Percentiles rank a stretch among this genome's conserved stretches.
These are phyloP conservation scores for Zoroaster sp. DNA, from an alignment of 53 echinoderm and acorn worm species.

Conservation along the genomic window DNA sequence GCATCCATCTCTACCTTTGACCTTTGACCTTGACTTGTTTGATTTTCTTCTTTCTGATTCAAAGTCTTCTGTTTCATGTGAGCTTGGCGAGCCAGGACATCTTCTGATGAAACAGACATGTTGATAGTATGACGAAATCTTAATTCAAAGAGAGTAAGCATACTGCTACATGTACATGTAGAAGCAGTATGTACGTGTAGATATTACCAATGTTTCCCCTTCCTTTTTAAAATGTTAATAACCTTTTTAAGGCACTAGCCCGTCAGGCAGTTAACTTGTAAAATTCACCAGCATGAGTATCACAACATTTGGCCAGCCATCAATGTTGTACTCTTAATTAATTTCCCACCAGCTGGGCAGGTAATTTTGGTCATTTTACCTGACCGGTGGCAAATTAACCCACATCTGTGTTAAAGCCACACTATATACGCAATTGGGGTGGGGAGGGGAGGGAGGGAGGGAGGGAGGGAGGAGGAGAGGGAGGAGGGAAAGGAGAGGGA, in stretches of 20 bases:
- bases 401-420: too few species aligned
- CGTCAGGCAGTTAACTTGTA: too few species aligned
- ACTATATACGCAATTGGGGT: too few species aligned
- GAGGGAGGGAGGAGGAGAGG: too few species aligned
- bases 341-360: too few species aligned
- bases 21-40: not conserved
- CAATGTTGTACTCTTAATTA: too few species aligned
- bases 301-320: too few species aligned
- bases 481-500: too few species aligned
- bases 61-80: not conserved
- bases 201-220: not conserved
- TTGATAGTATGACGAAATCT: not conserved
- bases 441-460: too few species aligned
- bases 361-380: too few species aligned
- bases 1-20: not conserved
- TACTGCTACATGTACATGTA: not conserved
- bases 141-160: not conserved
- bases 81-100: conserved; percentile 11
- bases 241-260: not conserved
- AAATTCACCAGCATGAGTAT: too few species aligned
- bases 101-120: not conserved
- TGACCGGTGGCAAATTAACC: too few species aligned
- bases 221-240: not conserved
- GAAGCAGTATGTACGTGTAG: not conserved
- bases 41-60: not conserved